A percentile compares a stretch with the other conserved stretches of the same genome.
Evolutionary conservation across 1,140 invertebrate genomes (phyloP).

Genomic region (Epicauta chinensis): DNA sequence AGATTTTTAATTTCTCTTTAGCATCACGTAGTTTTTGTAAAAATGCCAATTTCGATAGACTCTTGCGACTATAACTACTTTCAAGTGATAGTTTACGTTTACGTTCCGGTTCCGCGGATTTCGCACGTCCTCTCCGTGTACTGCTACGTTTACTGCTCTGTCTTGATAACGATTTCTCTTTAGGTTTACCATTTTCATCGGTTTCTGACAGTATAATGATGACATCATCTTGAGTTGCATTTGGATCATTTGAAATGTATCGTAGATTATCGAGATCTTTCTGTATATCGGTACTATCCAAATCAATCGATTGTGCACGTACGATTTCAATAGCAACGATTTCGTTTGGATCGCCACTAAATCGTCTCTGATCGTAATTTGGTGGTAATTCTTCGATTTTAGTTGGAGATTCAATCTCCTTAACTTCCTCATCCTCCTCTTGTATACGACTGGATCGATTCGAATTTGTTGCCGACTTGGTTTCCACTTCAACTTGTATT

Average conservation of each 20-base stretch:
- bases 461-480: conserved; percentile 9
- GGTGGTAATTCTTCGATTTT: conserved; percentile 1
- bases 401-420: not conserved
- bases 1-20: conserved; percentile 33
- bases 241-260: not conserved
- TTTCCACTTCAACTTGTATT: not conserved
- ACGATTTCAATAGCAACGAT: conserved; percentile 9
- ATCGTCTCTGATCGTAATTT: conserved; percentile 2
- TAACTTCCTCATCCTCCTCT: not conserved
- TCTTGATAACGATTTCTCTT: conserved; percentile 2
- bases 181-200: not conserved
- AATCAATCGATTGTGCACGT: conserved; percentile 3
- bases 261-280: too few species aligned
- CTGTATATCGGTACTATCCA: not conserved
- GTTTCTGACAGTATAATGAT: conserved; percentile 1
- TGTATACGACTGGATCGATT: conserved; percentile 5
- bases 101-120: conserved; percentile 34
- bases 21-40: conserved; percentile 36
- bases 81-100: conserved; percentile 38
- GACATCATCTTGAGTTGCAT: conserved; percentile 2
- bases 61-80: conserved; percentile 38
- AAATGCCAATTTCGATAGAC: conserved; percentile 34
- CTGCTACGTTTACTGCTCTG: not conserved
- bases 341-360: conserved; percentile 7
- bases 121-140: conserved; percentile 21